Conservation (phyloP, 2,797 vertebrate genomes). For the Thripadectes ignobilis region DNA sequence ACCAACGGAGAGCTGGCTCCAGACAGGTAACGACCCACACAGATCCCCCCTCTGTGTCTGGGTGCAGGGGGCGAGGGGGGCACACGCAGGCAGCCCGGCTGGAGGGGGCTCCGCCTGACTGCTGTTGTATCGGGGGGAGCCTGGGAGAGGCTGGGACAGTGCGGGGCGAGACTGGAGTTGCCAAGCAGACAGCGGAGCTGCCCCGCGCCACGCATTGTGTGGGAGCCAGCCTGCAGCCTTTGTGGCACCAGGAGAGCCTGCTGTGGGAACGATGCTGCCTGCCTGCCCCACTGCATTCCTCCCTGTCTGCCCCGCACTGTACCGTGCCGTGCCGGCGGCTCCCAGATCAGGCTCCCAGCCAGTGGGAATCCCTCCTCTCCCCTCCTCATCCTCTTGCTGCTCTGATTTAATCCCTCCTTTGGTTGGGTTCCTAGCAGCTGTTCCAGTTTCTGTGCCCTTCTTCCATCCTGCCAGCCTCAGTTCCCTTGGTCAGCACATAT, state of each 20-base stretch:
- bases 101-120: conserved; percentile 33
- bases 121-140: conserved; percentile 13
- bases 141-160: not conserved
- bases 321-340: not conserved
- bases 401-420: conserved; percentile 47
- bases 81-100: not conserved
- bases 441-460: not conserved
- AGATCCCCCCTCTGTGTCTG: rapidly evolving
- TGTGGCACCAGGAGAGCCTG: conserved; percentile 49
- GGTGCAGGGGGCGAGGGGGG: not conserved
- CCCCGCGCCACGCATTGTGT: not conserved
- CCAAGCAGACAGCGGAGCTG: conserved; percentile 33
- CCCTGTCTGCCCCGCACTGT: not conserved
- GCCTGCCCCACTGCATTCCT: conserved; percentile 49
- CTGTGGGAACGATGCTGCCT: conserved; percentile 42
- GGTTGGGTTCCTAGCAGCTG: conserved; percentile 47
- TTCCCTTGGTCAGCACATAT: not conserved
- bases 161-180: not conserved
- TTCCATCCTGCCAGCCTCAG: not conserved
- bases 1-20: conserved; percentile 70
- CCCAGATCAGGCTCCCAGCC: conserved; percentile 21
- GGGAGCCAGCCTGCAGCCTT: conserved; percentile 20
- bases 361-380: conserved; percentile 32
- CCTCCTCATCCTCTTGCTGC: not conserved
- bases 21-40: conserved; percentile 73